A percentile compares a stretch with the other conserved stretches of the same genome.
phyloP scores from a whole-genome alignment of 1,140 invertebrate genomes.

The Wasmannia auropunctata region DNA sequence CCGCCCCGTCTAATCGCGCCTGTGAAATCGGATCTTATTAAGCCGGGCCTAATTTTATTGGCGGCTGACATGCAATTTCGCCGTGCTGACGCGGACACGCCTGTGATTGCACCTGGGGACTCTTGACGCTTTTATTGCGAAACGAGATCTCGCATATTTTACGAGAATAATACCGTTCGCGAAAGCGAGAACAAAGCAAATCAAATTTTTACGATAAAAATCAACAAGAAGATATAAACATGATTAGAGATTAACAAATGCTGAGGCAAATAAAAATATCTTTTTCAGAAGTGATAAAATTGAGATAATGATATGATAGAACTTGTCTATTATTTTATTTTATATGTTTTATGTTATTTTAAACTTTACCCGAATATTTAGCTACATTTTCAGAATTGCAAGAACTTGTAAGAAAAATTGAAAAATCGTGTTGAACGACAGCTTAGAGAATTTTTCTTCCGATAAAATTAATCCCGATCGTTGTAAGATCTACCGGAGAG shows the following conservation, averaged over 20 bases:
- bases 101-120: not conserved
- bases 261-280: not conserved
- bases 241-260: not conserved
- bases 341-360: not conserved
- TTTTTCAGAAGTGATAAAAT: not conserved
- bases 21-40: constrained; percentile 50
- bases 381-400: not conserved
- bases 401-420: not conserved
- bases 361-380: not conserved
- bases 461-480: not conserved
- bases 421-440: not conserved
- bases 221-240: not conserved
- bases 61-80: constrained; percentile 12
- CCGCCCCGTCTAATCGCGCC: constrained; percentile 36
- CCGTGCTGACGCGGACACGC: not conserved
- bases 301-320: not conserved
- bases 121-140: not conserved
- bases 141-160: not conserved
- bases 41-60: constrained; percentile 30
- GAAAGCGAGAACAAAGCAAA: not conserved
- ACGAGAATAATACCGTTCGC: not conserved
- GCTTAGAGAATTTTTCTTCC: not conserved
- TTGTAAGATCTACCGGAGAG: not conserved
- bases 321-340: not conserved
- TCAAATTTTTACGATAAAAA: not conserved